A percentile compares a stretch with the other conserved stretches of the same genome.
Evolutionary conservation across 2,888 invertebrate species (phyloP).

Genomic region (Holacanthella duospinosa): DNA sequence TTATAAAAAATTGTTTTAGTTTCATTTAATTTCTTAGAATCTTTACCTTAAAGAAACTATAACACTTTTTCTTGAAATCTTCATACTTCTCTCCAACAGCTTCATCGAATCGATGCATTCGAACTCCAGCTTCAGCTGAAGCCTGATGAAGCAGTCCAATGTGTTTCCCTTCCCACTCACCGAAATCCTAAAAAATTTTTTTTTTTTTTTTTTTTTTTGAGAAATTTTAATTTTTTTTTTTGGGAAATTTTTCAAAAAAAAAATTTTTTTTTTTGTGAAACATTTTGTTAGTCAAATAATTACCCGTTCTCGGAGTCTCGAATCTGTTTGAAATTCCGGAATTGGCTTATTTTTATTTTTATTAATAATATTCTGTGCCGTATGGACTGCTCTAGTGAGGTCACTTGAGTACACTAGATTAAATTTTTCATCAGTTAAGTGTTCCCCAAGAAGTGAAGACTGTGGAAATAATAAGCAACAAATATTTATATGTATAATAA

Average conservation of each 20-base stretch:
- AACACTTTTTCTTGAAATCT: slow-evolving; percentile 9
- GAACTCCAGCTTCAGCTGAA: slow-evolving; percentile 6
- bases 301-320: slow-evolving; percentile 15
- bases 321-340: slow-evolving; percentile 3
- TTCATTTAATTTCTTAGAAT: not conserved
- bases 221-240: not conserved
- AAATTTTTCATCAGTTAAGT: slow-evolving; percentile 10
- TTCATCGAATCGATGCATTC: slow-evolving; percentile 9
- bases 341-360: slow-evolving; percentile 9
- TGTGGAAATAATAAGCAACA: not conserved
- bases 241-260: not conserved
- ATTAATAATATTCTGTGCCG: slow-evolving; percentile 12
- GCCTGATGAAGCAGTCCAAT: slow-evolving; percentile 8
- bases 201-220: too few relatives aligned
- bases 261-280: not conserved
- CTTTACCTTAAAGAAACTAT: slow-evolving; percentile 12
- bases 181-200: slow-evolving; percentile 11
- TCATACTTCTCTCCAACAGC: slow-evolving; percentile 9
- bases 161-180: slow-evolving; percentile 15
- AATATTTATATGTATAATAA: too few relatives aligned
- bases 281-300: not conserved
- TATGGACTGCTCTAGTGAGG: slow-evolving; percentile 8
- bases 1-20: not conserved
- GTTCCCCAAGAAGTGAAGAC: slow-evolving; percentile 10
- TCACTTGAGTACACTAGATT: slow-evolving; percentile 13